A percentile compares a stretch with the other conserved stretches of the same genome.
Conservation (phyloP, 2,888 invertebrate genomes). For the Mythimna impura region DNA sequence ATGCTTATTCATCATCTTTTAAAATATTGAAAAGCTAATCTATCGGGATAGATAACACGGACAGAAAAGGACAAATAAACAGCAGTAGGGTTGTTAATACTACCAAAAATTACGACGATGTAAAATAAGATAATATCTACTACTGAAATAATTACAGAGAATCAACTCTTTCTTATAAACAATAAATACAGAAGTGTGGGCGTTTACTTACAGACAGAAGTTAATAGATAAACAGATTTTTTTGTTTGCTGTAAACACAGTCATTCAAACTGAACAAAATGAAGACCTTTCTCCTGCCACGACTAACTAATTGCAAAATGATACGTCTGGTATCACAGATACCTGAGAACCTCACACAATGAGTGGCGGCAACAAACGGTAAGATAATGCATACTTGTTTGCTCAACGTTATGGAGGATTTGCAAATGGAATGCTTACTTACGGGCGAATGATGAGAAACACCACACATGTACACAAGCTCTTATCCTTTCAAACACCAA, state of each 20-base stretch:
- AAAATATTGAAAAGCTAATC: background rate
- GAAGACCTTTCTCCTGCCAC: constrained; percentile 41
- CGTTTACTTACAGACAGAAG: background rate
- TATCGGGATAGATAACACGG: background rate
- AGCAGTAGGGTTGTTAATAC: background rate
- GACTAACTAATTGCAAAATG: constrained; percentile 55
- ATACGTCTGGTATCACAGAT: constrained; percentile 56
- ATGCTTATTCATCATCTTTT: background rate
- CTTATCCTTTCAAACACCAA: no score
- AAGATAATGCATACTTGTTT: constrained; percentile 57
- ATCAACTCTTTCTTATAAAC: background rate
- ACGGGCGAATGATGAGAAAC: background rate
- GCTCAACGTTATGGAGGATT: constrained; percentile 26
- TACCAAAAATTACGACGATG: background rate
- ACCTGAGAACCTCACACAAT: constrained; percentile 65
- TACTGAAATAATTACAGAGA: background rate
- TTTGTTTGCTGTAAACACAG: constrained; percentile 18
- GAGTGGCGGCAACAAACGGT: constrained; percentile 41
- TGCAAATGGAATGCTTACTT: constrained; percentile 30
- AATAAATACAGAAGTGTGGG: background rate
- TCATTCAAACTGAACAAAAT: constrained; percentile 26
- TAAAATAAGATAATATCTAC: background rate
- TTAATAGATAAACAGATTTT: constrained; percentile 2
- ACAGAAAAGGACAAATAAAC: background rate
- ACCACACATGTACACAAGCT: no score